These are phyloP conservation scores for Empidonax alnorum DNA, from an alignment of 2,113 vertebrate species.

Conservation along the genomic window DNA sequence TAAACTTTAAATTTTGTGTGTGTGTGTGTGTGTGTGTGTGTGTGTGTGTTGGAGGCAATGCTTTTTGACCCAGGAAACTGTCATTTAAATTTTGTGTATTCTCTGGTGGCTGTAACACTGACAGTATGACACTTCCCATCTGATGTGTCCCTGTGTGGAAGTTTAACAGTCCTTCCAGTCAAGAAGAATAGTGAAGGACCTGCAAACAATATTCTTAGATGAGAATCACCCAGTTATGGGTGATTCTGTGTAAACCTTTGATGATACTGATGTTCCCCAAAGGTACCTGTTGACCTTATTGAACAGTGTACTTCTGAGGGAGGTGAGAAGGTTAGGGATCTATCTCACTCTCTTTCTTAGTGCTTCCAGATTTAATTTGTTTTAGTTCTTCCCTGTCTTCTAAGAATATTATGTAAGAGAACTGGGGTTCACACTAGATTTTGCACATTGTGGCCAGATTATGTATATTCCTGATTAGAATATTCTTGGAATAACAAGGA, in stretches of 20 bases:
- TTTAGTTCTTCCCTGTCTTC: not conserved
- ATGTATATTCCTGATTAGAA: not conserved
- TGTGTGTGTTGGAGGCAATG: not conserved
- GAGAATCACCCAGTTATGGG: not conserved
- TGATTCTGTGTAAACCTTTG: not conserved
- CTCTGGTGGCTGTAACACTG: not conserved
- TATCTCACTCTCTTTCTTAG: not conserved
- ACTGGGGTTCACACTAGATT: not conserved
- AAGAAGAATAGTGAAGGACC: not conserved
- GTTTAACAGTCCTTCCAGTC: not conserved
- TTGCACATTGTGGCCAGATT: not conserved
- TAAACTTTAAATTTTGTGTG: not conserved
- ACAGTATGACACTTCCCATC: not conserved
- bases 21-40: no score
- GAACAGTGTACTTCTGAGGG: not conserved
- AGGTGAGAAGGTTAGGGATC: not conserved
- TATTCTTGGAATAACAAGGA: not conserved
- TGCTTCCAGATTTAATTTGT: not conserved
- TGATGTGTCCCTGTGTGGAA: not conserved
- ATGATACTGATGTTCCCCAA: not conserved
- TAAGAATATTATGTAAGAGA: not conserved
- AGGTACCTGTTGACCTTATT: not conserved
- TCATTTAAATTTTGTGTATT: not conserved
- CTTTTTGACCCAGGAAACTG: not conserved
- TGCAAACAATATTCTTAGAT: not conserved